A percentile compares a stretch with the other conserved stretches of the same genome.
Evolutionary conservation across 2,113 vertebrate species (phyloP).

Genomic region (Cynoglossus semilaevis): DNA sequence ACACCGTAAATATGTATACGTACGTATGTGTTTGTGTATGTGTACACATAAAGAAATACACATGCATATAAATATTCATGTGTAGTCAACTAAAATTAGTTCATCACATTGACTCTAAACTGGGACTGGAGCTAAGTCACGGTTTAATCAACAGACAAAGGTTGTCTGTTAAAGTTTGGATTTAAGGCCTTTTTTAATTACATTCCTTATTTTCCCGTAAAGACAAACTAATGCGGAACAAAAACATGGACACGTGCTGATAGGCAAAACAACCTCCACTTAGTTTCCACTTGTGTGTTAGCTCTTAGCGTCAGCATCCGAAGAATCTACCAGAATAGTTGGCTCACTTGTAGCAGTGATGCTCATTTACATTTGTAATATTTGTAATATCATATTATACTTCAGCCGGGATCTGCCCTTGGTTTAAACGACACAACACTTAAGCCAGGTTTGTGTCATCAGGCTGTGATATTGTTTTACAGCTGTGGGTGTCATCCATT

Average conservation of each 20-base stretch:
- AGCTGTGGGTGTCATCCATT: constrained; percentile 8
- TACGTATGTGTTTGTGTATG: no score
- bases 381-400: constrained; percentile 45
- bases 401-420: constrained; percentile 18
- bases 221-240: constrained; percentile 22
- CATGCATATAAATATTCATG: no score
- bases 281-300: constrained; percentile 8
- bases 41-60: no score
- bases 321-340: constrained; percentile 33
- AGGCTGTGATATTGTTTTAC: constrained; percentile 17
- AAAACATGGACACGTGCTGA: constrained; percentile 27
- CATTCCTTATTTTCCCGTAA: constrained; percentile 29
- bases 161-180: background rate
- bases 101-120: no score
- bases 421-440: constrained; percentile 14
- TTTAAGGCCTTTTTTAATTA: constrained; percentile 40
- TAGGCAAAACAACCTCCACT: constrained; percentile 23
- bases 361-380: constrained; percentile 39
- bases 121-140: no score
- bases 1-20: no score
- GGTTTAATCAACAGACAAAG: no score
- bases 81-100: no score
- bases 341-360: constrained; percentile 14
- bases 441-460: constrained; percentile 45
- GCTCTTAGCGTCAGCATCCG: constrained; percentile 26